Evolutionary conservation across 2,113 vertebrate species (phyloP), one percentile per base, ranked within the genome.

Genomic region (Guaruba guarouba): DNA sequence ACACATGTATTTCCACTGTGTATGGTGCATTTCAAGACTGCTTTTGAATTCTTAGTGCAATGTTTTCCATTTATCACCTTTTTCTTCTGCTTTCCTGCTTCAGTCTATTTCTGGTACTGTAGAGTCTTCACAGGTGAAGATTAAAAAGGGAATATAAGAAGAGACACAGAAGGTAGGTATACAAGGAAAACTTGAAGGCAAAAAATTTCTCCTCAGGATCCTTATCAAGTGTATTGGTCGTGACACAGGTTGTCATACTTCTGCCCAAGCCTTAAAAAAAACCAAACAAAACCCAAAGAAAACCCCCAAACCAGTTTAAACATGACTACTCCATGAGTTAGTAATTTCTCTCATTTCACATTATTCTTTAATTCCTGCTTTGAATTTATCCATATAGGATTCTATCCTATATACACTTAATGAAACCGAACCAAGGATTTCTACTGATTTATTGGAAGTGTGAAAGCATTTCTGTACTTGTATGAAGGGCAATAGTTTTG

Each of bases 1-100:
- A 0, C 0, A 0, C 7, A 57, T 37, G 14, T 59, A 75, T 64
- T 90, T 88, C 61, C 68, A 68, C n/a, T 41, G 6, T 1, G 0
- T 25, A 57, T 33, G 7, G 7, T 43, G 23, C 28, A 11, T 63
- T 94, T 84, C 43, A 73, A 55, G 31, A 25, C 11, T 59, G 37
- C 12, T 91, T 88, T 92, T 67, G n/a, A 64, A 80, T 67, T 86
- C 46, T 37, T 59, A 71, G 5, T 15, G 19, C 17, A 75, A 28
- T 31, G 4, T 43, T 92, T 85, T 68, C 35, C 7, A 51, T 75
- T 79, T 37, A 46, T 11, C 28, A 39, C 27, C 1, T 71, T 87
- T 85, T 67, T 69, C 22, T 63, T 76, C 18, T 63, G 10, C 13
- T 86, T 81, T 80, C 64, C 31, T 76, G 29, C 31, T 91, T 83